Evolutionary conservation across 2,888 invertebrate species (phyloP).

Genomic region (Trissoscelio sp.): DNA sequence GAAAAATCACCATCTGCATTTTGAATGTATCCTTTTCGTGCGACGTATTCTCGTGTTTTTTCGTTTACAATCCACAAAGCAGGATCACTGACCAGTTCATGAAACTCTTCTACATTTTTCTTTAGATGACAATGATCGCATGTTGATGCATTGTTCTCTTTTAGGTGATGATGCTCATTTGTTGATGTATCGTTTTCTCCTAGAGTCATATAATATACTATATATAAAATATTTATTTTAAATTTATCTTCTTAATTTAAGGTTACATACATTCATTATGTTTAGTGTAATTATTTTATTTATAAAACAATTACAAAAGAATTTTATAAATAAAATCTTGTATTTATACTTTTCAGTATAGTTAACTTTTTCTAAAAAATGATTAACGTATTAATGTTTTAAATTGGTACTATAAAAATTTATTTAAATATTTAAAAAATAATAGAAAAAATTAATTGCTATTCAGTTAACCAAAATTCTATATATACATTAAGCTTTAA

Average conservation of each 20-base stretch:
- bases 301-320: too few species aligned
- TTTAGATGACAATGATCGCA: neutral
- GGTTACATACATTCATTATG: neutral
- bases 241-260: neutral
- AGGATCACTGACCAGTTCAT: slow-evolving; percentile 40
- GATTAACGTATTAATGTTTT: too few species aligned
- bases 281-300: too few species aligned
- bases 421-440: too few species aligned
- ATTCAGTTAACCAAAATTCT: too few species aligned
- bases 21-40: slow-evolving; percentile 57
- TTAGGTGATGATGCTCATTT: neutral
- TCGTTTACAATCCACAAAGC: slow-evolving; percentile 59
- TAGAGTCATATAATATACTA: neutral
- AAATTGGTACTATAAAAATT: too few species aligned
- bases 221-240: neutral
- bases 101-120: neutral
- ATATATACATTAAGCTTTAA: too few species aligned
- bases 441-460: too few species aligned
- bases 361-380: too few species aligned
- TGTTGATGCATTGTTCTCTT: neutral
- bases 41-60: slow-evolving; percentile 57
- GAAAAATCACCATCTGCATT: slow-evolving; percentile 63
- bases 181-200: neutral
- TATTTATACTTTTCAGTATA: too few species aligned
- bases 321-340: too few species aligned